phyloP scores from a whole-genome alignment of 2,888 invertebrate genomes.

The Entomobrya proxima region DNA sequence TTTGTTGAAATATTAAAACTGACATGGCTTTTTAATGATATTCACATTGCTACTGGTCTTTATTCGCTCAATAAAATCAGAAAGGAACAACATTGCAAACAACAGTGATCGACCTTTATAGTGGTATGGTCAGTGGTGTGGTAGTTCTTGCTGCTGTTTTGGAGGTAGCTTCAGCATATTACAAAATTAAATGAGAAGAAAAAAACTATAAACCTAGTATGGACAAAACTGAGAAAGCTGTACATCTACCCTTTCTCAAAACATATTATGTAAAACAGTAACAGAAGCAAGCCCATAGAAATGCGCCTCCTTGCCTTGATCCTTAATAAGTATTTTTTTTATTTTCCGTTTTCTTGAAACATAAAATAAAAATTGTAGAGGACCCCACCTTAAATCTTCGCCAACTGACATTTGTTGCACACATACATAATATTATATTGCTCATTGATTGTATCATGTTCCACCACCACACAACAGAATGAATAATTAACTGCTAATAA shows the following conservation, averaged over 20 bases:
- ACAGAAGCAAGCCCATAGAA: neutral
- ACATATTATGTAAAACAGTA: neutral
- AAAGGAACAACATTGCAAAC: conserved; percentile 25
- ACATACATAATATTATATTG: conserved; percentile 51
- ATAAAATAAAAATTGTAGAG: conserved; percentile 13
- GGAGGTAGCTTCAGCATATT: neutral
- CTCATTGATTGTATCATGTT: conserved; percentile 52
- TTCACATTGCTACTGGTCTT: conserved; percentile 66
- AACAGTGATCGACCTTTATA: conserved; percentile 35
- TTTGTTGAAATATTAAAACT: conserved; percentile 58
- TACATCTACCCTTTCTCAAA: neutral
- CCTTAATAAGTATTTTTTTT: conserved; percentile 40
- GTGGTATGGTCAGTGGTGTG: conserved; percentile 34
- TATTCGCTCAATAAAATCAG: conserved; percentile 39
- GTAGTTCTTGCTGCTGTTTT: neutral
- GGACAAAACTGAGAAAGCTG: neutral
- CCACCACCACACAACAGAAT: conserved; percentile 59
- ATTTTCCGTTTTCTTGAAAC: neutral
- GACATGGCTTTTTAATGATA: conserved; percentile 64
- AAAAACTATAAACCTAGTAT: conserved; percentile 25
- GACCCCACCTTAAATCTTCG: conserved; percentile 69
- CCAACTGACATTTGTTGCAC: conserved; percentile 66
- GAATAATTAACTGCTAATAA: conserved; percentile 69
- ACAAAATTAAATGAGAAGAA: conserved; percentile 18
- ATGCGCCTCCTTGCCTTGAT: neutral